Evolutionary conservation across 1,140 invertebrate species (phyloP), one percentile per base, ranked within the genome.

Genomic region (Spodoptera litura): DNA sequence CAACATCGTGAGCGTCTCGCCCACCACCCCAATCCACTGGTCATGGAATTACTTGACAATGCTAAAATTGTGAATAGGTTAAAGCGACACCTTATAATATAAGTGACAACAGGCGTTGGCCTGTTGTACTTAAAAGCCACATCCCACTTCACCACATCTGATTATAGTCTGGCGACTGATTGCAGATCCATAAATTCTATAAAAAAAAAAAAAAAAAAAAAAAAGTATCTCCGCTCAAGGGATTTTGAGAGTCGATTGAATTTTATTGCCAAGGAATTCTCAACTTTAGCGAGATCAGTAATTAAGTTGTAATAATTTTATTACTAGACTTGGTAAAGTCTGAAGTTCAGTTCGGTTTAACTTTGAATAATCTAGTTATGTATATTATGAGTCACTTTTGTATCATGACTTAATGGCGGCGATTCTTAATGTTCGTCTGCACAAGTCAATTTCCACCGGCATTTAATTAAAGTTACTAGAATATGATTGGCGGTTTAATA

Each of bases 241-340:
- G 44, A 66, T 53, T 56, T 55, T 56, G 52, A 13, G 49, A 38
- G 27, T 31, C n/a, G 13, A 56, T 71, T 71, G 51, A 71, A 71
- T 71, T 55, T 56, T 71, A 71, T 52, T 10, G 51, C n/a, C 2
- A 38, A 35, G 27, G 25, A 56, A 55, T 27, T 55, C 6, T 31
- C 3, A 71, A 35, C 68, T 55, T 66, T n/a, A 11, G 51, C 68
- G 68, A 10, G 27, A 6, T n/a, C 25, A 68, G 52, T 71, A 71
- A 71, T 71, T 71, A 56, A 52, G 51, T 55, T 71, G 44, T 56
- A 13, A 68, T 68, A 51, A 71, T 71, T 70, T 70, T 31, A 53
- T 70, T 49, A 55, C 51, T 53, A 70, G 66, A 70, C 44, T 66
- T 49, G 10, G 15, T 49, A 12, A 68, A 68, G 64, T 64, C 61